Percentiles rank a stretch among this genome's conserved stretches.
These are phyloP conservation scores for Drosophila orena DNA, from an alignment of 1,140 invertebrate genomes.

Conservation along the genomic window DNA sequence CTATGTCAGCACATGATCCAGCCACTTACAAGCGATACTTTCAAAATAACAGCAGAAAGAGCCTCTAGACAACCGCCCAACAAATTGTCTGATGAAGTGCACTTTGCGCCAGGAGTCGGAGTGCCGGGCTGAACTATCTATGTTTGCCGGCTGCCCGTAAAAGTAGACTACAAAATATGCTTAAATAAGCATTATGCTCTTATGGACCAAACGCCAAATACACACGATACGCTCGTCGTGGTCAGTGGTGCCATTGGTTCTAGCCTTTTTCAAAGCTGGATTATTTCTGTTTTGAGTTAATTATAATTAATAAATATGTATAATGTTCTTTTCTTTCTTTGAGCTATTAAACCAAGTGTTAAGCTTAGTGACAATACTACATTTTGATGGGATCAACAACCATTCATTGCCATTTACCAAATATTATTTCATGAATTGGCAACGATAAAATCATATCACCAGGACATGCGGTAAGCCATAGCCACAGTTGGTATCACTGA, in stretches of 20 bases:
- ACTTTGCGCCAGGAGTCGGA: conserved; percentile 48
- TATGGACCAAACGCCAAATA: conserved; percentile 48
- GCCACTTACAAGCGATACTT: conserved; percentile 34
- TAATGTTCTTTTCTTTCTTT: not conserved
- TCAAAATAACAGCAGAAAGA: conserved; percentile 3
- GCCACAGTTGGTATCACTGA: conserved; percentile 17
- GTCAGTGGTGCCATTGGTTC: conserved; percentile 19
- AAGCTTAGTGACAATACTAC: not conserved
- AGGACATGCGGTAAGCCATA: not conserved
- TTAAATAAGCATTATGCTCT: conserved; percentile 82
- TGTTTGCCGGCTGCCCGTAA: conserved; percentile 56
- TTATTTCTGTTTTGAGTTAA: too few species aligned
- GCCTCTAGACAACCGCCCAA: conserved; percentile 21
- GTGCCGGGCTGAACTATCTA: conserved; percentile 15
- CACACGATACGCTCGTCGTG: conserved; percentile 11
- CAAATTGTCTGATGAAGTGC: conserved; percentile 78
- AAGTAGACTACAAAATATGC: conserved; percentile 80
- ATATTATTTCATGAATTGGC: not conserved
- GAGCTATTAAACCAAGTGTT: not conserved
- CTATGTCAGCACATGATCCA: conserved; percentile 37
- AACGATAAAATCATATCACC: not conserved
- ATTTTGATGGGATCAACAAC: not conserved
- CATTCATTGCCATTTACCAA: not conserved
- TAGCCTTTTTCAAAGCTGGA: not conserved
- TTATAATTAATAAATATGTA: too few species aligned